Evolutionary conservation across 2,888 invertebrate species (phyloP), one percentile per base, ranked within the genome.

Genomic region (Drosophila limbata): DNA sequence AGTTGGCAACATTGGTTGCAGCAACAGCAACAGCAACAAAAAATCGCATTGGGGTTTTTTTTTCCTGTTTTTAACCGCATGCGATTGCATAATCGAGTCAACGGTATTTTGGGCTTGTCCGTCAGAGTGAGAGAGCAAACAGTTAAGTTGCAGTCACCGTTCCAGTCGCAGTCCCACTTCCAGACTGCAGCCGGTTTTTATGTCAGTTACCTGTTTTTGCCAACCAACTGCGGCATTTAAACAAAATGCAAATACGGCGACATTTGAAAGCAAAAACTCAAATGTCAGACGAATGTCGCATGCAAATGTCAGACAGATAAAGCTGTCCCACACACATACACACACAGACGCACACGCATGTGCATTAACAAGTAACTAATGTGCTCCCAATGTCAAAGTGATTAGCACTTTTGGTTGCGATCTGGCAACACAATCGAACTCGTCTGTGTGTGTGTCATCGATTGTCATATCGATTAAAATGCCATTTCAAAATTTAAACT

Each of bases 311-410:
- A 28, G 5, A 19, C 17, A n/a, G 35, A 52, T 52, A 52, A 61
- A 44, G 9, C 61, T 52, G 44, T 35, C 35, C 1, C 42, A 60
- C 31, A 33, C 42, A 33, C 33, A 48, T n/a, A 11, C 13, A 40
- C 25, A 13, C 42, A 57, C 19, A 55, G 2, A 2, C 4, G 15
- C 39, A 44, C 15, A 52, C 35, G 51, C 42, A 28, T 28, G 28
- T 8, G 28, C 28, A 25, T 4, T 25, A 4, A 4, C 25, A 39
- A 61, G 44, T 31, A 50, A 33, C 50, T 56, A 52, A 63, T 52
- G 57, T 61, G 42, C 31, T 65, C 68, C 57, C 82, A 83, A 81
- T 84, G 83, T 77, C 87, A 87, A 79, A 70, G 44, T 53, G 61
- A 69, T 87, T 83, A 87, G 82, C 83, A 87, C 64, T 28, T 28